Evolutionary conservation across 2,888 invertebrate genomes (phyloP).

Genomic region (Cephus pulcher): DNA sequence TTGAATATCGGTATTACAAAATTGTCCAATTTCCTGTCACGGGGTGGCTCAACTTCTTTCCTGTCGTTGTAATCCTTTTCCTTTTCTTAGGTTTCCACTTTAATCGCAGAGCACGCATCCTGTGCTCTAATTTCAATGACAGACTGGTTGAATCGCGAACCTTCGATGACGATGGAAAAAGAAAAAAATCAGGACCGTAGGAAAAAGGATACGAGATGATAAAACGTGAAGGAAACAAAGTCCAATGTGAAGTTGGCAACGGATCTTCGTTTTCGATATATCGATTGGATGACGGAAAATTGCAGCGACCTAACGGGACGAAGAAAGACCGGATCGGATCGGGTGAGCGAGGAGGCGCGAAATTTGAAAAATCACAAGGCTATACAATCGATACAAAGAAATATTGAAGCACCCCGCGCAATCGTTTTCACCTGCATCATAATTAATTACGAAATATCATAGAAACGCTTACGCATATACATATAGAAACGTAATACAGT

Average conservation of each 20-base stretch:
- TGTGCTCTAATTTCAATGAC: neutral
- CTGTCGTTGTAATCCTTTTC: neutral
- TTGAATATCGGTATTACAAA: neutral
- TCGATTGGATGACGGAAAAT: neutral
- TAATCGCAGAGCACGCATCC: neutral
- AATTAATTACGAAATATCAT: slow-evolving; percentile 37
- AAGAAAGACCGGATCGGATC: neutral
- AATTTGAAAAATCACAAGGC: too few species aligned
- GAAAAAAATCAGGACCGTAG: neutral
- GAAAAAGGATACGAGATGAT: neutral
- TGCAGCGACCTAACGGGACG: neutral
- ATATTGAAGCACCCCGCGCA: neutral
- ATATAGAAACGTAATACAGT: slow-evolving; percentile 35
- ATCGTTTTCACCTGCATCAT: slow-evolving; percentile 1
- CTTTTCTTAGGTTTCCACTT: neutral
- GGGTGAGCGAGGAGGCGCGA: too few species aligned
- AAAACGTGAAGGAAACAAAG: neutral
- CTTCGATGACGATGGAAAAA: neutral
- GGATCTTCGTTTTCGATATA: neutral
- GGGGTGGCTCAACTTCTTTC: neutral
- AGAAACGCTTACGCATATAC: slow-evolving; percentile 37
- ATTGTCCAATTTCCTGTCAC: neutral
- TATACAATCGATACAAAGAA: too few species aligned
- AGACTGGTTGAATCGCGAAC: neutral
- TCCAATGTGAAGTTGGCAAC: neutral